Base-by-base conservation (phyloP, 1,140 invertebrate species). In the Subanguina moxae region DNA sequence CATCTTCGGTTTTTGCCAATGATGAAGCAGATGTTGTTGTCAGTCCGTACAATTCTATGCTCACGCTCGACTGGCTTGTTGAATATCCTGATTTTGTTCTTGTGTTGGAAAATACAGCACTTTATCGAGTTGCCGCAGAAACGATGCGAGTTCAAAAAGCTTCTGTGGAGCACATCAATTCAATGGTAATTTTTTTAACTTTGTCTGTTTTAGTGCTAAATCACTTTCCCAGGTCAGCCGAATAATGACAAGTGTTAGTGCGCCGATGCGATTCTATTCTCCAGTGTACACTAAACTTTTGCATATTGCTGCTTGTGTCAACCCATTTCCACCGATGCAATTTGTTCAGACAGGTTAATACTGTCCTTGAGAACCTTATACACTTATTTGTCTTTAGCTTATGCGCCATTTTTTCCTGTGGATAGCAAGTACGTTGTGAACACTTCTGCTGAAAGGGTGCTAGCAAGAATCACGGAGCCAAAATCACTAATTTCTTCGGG, bases 221-320 rank as follows among this genome's bases (percentile, higher is more conserved):
- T 61, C 8, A 30, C 23, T 61, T 46, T 15, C 64, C 8, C 27
- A 67, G 66, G 94, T 98, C 15, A 74, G 78, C 76, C 56, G 32
- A 43, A 42, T 68, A n/a, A 75, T 77, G 58, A 38, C 93, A 59
- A 92, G 93, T 11, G 93, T 91, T 67, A 97, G 94, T 5, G 90
- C 93, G 5, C 95, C 93, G 1, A 73, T 86, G 72, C 89, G 93
- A 75, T 98, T 97, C 86, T 94, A 94, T 21, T 94, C 93, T 1
- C 97, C 95, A 83, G 96, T 97, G 92, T 96, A 97, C 84, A 97
- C 97, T 84, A 93, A 97, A 85, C 86, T 98, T 32, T 92, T 96
- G 83, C 93, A 93, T 48, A 85, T 98, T 63, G 92, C 96, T 74
- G 92, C 93, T 21, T 92, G 93, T 0, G 86, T 98, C 0, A 96